Percentiles rank a stretch among this genome's conserved stretches.
phyloP scores from a whole-genome alignment of 2,797 vertebrate species.

The Crotalus adamanteus region DNA sequence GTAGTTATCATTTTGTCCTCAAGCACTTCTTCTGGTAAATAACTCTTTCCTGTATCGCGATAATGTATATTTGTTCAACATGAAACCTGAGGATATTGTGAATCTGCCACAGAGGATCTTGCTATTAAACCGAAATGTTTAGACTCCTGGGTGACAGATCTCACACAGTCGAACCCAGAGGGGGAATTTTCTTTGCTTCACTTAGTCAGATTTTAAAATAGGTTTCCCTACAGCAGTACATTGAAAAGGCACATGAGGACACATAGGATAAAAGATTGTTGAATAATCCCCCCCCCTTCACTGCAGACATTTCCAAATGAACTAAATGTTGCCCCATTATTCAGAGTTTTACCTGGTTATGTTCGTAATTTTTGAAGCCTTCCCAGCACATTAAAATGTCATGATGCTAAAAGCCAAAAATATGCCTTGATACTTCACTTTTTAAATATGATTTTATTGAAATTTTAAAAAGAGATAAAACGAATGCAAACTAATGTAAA shows the following conservation, averaged over 20 bases:
- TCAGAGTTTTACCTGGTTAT: not conserved
- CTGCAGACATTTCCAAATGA: not conserved
- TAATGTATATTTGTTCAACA: not conserved
- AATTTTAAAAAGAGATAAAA: not conserved
- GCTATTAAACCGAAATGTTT: not conserved
- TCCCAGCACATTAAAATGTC: not conserved
- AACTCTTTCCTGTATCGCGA: conserved; percentile 8
- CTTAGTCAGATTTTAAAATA: conserved; percentile 18
- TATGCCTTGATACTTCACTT: not conserved
- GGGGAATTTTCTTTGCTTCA: conserved; percentile 16
- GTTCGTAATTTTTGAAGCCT: not conserved
- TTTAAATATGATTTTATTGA: not conserved
- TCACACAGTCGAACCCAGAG: conserved; percentile 10
- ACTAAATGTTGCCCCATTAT: not conserved
- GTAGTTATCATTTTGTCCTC: conserved; percentile 28
- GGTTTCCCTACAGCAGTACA: not conserved
- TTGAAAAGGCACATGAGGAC: conserved; percentile 2
- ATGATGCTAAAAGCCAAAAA: not conserved
- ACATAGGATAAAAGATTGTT: not conserved
- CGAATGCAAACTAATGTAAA: not conserved
- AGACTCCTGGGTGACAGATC: conserved; percentile 17
- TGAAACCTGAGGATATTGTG: conserved; percentile 26
- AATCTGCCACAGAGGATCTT: conserved; percentile 18
- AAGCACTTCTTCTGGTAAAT: conserved; percentile 5
- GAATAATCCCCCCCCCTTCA: not conserved